Conservation (phyloP, 2,113 vertebrate genomes). For the Alces alces region DNA sequence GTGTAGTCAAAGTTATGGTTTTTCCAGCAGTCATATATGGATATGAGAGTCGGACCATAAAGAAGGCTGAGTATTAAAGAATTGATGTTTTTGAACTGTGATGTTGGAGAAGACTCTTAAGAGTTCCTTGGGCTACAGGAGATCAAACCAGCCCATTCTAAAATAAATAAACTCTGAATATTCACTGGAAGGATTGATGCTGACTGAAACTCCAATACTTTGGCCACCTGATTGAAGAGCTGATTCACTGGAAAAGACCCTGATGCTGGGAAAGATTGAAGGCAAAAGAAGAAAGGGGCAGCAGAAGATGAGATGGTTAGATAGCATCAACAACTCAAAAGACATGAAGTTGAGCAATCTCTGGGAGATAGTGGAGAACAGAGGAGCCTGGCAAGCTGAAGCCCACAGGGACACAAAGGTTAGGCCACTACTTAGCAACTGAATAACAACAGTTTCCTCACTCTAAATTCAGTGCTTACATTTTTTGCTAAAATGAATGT, state of each 20-base stretch:
- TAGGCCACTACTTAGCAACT: not conserved
- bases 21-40: not conserved
- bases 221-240: not conserved
- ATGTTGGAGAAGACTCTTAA: not conserved
- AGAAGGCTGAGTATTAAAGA: not conserved
- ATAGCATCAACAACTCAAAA: not conserved
- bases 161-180: not conserved
- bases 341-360: not conserved
- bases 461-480: not conserved
- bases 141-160: not conserved
- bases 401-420: not conserved
- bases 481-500: not conserved
- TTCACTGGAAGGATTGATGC: not conserved
- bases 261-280: not conserved
- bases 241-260: not conserved
- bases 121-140: not conserved
- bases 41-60: not conserved
- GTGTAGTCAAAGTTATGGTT: not conserved
- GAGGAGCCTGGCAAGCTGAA: not conserved
- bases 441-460: not conserved
- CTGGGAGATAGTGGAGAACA: rapidly evolving
- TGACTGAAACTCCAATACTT: not conserved
- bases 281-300: not conserved
- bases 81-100: not conserved
- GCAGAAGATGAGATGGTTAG: not conserved